Conservation (phyloP, 2,888 invertebrate genomes). For the Sinopyrophorus schimmeli region DNA sequence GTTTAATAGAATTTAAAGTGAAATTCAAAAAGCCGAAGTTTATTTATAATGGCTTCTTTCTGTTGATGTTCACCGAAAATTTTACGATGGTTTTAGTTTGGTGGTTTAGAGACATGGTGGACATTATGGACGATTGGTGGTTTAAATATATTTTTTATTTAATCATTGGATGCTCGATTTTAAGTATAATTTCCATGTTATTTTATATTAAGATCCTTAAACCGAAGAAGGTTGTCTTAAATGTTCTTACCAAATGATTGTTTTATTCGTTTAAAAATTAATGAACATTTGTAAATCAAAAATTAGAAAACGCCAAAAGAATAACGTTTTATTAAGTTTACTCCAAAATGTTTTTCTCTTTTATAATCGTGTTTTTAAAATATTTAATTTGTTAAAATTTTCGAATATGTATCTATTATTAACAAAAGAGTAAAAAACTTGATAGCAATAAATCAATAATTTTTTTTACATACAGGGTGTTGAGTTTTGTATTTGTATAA, state of each 20-base stretch:
- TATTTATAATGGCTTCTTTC: conserved; percentile 71
- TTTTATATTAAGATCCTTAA: conserved; percentile 67
- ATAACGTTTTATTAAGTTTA: too few relatives aligned
- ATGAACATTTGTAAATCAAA: too few relatives aligned
- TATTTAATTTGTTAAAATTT: too few relatives aligned
- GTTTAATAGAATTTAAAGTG: conserved; percentile 77
- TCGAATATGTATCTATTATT: too few relatives aligned
- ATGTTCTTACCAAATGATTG: conserved; percentile 16
- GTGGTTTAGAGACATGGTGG: conserved; percentile 62
- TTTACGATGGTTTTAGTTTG: conserved; percentile 71
- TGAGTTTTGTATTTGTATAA: too few relatives aligned
- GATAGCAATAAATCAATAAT: too few relatives aligned
- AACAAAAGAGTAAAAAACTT: too few relatives aligned
- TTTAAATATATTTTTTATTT: conserved; percentile 66
- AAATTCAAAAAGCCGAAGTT: conserved; percentile 73
- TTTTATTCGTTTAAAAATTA: too few relatives aligned
- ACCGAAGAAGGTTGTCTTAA: conserved; percentile 57
- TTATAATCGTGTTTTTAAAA: too few relatives aligned
- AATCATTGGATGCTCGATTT: conserved; percentile 62
- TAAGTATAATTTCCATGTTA: conserved; percentile 65
- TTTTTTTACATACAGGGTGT: too few relatives aligned
- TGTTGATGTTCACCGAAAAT: conserved; percentile 68
- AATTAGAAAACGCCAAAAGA: too few relatives aligned
- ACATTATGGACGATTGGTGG: conserved; percentile 66
- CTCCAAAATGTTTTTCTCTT: too few relatives aligned